Percentiles rank a stretch among this genome's conserved stretches.
These are phyloP conservation scores for Dromius quadrimaculatus DNA, from an alignment of 2,888 invertebrate genomes.

Conservation along the genomic window DNA sequence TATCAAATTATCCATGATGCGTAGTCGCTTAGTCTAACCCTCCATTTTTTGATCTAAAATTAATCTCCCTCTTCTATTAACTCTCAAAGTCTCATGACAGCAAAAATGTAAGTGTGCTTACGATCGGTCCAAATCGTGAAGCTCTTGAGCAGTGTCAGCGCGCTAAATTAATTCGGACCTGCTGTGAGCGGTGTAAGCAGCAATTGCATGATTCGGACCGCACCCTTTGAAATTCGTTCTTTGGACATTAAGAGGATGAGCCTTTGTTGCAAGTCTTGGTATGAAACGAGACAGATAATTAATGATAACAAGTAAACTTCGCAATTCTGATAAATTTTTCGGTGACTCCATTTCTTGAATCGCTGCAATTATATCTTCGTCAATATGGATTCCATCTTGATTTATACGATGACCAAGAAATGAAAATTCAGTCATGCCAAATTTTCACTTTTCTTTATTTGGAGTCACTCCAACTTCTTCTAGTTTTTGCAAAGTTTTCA, in stretches of 20 bases:
- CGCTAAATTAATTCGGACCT: no score
- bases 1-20: no score
- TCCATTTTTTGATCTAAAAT: no score
- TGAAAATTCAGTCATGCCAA: not conserved
- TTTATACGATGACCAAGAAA: conserved; percentile 18
- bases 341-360: conserved; percentile 52
- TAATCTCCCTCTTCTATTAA: no score
- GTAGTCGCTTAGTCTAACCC: no score
- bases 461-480: conserved; percentile 10
- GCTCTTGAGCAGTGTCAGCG: no score
- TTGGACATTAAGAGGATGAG: not conserved
- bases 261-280: not conserved
- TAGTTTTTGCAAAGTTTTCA: conserved; percentile 12
- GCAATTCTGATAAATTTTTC: conserved; percentile 50
- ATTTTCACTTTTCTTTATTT: conserved; percentile 21
- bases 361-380: conserved; percentile 47
- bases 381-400: conserved; percentile 37
- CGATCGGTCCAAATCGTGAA: no score
- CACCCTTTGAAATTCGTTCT: not conserved
- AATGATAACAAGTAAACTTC: conserved; percentile 48
- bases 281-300: conserved; percentile 50
- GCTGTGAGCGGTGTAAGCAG: no score
- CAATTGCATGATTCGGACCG: no score
- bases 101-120: no score
- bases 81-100: no score